phyloP scores from a whole-genome alignment of 2,888 invertebrate genomes.

The Griposia aprilina region DNA sequence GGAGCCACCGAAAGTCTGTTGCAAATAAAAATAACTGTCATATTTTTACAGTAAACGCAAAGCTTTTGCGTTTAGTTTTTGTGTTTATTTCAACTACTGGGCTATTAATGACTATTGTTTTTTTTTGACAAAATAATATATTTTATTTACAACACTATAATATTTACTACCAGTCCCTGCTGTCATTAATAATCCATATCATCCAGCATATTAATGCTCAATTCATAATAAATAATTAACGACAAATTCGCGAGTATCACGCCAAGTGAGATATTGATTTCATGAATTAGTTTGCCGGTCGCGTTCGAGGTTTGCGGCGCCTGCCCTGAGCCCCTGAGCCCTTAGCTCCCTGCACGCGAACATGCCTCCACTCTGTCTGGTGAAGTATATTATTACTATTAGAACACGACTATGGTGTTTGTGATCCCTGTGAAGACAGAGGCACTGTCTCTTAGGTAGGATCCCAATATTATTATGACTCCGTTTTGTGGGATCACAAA shows the following conservation, averaged over 20 bases:
- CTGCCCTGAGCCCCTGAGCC: slow-evolving; percentile 43
- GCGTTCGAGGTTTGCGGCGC: slow-evolving; percentile 70
- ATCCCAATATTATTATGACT: neutral
- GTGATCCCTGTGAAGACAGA: neutral
- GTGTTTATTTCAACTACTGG: neutral
- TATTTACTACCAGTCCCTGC: neutral
- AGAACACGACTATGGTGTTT: slow-evolving; percentile 9
- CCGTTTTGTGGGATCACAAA: neutral
- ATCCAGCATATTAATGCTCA: slow-evolving; percentile 6
- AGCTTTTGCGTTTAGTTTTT: neutral
- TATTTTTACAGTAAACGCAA: neutral
- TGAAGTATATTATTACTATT: slow-evolving; percentile 35
- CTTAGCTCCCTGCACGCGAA: slow-evolving; percentile 45
- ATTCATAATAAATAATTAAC: slow-evolving; percentile 50
- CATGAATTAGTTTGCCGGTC: slow-evolving; percentile 72
- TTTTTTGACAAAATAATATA: neutral
- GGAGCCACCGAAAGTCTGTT: neutral
- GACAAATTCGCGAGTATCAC: slow-evolving; percentile 44
- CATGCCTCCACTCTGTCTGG: slow-evolving; percentile 29
- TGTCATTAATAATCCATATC: slow-evolving; percentile 3
- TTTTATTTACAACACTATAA: neutral
- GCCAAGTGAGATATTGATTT: slow-evolving; percentile 71
- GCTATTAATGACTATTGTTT: too few species aligned
- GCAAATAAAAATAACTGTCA: neutral
- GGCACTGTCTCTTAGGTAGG: neutral